These are phyloP conservation scores for Laticauda colubrina DNA, from an alignment of 2,113 vertebrate genomes.

Conservation along the genomic window DNA sequence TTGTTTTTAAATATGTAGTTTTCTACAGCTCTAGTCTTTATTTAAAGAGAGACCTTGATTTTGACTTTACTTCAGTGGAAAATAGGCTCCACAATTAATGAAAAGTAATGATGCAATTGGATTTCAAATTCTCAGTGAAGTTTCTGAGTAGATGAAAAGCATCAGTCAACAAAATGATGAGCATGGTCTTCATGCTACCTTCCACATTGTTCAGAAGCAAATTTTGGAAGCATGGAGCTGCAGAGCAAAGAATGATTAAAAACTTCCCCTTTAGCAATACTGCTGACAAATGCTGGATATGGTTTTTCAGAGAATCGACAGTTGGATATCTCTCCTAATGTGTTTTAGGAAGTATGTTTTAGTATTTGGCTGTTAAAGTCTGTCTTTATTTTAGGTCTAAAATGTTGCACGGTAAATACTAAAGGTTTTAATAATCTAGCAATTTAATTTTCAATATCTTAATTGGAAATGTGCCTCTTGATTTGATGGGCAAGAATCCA, in stretches of 20 bases:
- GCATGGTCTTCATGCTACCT: too few relatives aligned
- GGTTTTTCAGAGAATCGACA: not conserved
- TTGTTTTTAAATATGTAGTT: not conserved
- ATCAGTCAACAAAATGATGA: not conserved
- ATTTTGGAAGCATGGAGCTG: not conserved
- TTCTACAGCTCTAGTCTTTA: not conserved
- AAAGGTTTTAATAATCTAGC: slow-evolving; percentile 13
- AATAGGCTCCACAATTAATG: not conserved
- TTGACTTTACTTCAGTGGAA: not conserved
- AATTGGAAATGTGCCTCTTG: not conserved
- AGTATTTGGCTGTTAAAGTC: not conserved
- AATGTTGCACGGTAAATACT: not conserved
- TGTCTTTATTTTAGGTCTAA: not conserved
- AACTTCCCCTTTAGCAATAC: not conserved
- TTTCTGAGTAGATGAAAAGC: not conserved
- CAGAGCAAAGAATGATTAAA: not conserved
- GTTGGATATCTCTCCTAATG: not conserved
- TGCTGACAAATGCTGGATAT: not conserved
- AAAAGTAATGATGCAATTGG: not conserved
- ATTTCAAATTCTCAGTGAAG: not conserved
- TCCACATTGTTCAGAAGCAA: not conserved
- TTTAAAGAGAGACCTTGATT: not conserved
- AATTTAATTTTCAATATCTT: not conserved
- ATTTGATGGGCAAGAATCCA: not conserved
- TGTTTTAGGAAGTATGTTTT: not conserved